Evolutionary conservation across 2,888 invertebrate species (phyloP).

Genomic region (Synanthedon myopaeformis): DNA sequence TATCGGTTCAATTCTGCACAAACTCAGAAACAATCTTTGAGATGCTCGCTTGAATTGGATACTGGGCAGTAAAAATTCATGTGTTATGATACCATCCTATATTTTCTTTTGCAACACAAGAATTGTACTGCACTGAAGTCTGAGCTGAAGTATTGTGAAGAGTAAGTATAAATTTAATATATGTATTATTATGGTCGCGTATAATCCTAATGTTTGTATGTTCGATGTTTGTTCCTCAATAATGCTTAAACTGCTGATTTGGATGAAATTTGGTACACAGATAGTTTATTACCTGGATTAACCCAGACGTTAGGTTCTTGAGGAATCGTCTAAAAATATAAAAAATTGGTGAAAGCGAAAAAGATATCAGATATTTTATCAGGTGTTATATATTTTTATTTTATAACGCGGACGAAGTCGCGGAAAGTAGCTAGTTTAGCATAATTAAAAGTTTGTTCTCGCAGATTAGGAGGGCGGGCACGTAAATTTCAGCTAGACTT

Average conservation of each 20-base stretch:
- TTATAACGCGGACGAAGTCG: no score
- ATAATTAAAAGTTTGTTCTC: conserved; percentile 12
- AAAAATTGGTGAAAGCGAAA: no score
- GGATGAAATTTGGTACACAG: no score
- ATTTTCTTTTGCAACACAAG: conserved; percentile 16
- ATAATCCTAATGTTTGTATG: no score
- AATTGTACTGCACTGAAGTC: background rate
- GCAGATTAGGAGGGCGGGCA: conserved; percentile 49
- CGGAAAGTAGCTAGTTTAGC: conserved; percentile 32
- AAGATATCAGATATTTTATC: no score
- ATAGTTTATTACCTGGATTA: no score
- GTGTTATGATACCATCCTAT: conserved; percentile 46
- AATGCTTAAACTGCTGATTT: no score
- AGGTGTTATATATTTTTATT: no score
- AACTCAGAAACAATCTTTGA: conserved; percentile 54
- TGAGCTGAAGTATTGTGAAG: background rate
- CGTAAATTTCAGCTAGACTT: conserved; percentile 46
- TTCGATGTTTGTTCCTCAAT: no score
- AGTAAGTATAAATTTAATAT: background rate
- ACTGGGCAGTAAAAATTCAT: conserved; percentile 44
- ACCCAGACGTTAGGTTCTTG: no score
- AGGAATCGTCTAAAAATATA: no score
- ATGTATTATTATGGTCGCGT: no score
- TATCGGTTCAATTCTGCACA: conserved; percentile 52
- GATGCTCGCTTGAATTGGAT: conserved; percentile 40